phyloP scores from a whole-genome alignment of 2,113 vertebrate genomes.

The Apaloderma vittatum region DNA sequence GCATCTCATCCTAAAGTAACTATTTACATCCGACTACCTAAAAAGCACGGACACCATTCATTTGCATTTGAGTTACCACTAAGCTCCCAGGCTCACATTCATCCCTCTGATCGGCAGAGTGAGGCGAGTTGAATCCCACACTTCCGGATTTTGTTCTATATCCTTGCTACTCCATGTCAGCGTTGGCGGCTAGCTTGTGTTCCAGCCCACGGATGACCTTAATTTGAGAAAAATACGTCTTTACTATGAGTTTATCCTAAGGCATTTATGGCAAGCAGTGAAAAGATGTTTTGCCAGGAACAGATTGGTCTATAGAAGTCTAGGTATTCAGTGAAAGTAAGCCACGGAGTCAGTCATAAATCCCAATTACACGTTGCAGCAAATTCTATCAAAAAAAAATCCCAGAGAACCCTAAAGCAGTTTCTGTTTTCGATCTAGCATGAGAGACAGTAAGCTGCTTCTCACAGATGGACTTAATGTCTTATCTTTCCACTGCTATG shows the following conservation, averaged over 20 bases:
- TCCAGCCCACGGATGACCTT: neutral
- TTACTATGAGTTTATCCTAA: neutral
- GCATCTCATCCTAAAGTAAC: neutral
- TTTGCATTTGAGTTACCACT: neutral
- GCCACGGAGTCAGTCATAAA: neutral
- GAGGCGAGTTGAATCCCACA: neutral
- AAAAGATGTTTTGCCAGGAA: neutral
- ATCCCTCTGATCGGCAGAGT: neutral
- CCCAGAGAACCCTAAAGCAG: neutral
- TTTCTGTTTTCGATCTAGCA: neutral
- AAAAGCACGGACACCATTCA: neutral
- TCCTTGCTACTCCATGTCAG: neutral
- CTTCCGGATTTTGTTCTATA: neutral
- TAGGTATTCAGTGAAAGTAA: neutral
- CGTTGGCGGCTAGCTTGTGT: neutral
- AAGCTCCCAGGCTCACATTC: neutral
- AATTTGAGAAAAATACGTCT: neutral
- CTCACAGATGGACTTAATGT: neutral
- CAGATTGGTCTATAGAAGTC: neutral
- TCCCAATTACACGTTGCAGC: rapidly evolving
- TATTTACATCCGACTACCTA: neutral
- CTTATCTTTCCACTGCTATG: neutral
- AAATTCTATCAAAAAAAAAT: neutral
- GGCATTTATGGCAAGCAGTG: neutral
- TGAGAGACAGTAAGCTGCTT: neutral